Evolutionary conservation across 1,140 invertebrate species (phyloP).

Genomic region (Elymnias hypermnestra): DNA sequence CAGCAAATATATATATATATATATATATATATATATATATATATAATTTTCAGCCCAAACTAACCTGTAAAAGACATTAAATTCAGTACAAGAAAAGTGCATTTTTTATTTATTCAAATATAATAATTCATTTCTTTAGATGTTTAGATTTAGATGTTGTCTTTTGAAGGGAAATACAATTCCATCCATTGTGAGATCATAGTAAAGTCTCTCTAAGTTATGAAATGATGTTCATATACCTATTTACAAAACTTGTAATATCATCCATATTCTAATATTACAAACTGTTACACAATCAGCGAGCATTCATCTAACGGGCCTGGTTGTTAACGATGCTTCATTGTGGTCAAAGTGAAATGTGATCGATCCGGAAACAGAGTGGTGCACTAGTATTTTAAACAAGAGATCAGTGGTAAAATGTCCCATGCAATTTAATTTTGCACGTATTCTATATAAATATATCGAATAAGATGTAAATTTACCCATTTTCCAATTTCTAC

Average conservation of each 20-base stretch:
- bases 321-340: slow-evolving; percentile 39
- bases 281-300: slow-evolving; percentile 46
- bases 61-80: no score
- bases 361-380: slow-evolving; percentile 25
- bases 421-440: no score
- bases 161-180: not conserved
- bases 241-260: slow-evolving; percentile 35
- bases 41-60: no score
- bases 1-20: no score
- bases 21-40: no score
- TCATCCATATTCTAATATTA: slow-evolving; percentile 47
- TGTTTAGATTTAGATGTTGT: no score
- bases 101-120: no score
- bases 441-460: no score
- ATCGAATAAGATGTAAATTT: no score
- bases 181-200: not conserved
- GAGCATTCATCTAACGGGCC: slow-evolving; percentile 43
- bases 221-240: slow-evolving; percentile 9
- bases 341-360: slow-evolving; percentile 44
- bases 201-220: not conserved
- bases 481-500: no score
- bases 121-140: no score
- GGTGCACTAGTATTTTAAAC: slow-evolving; percentile 4
- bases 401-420: slow-evolving; percentile 2
- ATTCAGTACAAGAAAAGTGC: no score